phyloP scores from a whole-genome alignment of 92 coral and sea anemone genomes.

The Parazoanthus swiftii region DNA sequence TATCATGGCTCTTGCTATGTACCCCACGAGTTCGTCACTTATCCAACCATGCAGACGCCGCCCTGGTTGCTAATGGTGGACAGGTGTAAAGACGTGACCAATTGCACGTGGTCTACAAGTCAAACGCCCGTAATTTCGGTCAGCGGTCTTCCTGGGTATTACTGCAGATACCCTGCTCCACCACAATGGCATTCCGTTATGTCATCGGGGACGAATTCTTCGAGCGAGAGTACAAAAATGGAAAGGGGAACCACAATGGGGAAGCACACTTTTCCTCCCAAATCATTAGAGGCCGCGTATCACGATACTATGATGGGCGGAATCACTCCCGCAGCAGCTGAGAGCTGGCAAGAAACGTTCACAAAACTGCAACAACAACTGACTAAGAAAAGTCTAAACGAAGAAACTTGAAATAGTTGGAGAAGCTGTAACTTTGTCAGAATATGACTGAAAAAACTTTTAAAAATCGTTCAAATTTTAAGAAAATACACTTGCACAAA shows the following conservation, averaged over 20 bases:
- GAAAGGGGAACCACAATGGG: not conserved
- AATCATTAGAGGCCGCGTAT: not conserved
- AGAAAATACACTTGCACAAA: too few species aligned
- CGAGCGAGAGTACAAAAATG: not conserved
- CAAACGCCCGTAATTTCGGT: not conserved
- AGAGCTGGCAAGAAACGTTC: conserved; percentile 32
- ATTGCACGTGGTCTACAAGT: conserved; percentile 14
- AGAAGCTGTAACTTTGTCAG: too few species aligned
- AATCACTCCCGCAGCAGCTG: not conserved
- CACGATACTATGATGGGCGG: not conserved
- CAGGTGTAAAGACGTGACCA: conserved; percentile 8
- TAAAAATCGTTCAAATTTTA: too few species aligned
- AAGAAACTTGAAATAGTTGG: not conserved
- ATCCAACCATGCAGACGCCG: conserved; percentile 1
- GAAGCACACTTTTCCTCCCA: not conserved
- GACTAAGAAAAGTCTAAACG: not conserved
- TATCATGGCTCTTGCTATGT: not conserved
- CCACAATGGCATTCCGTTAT: not conserved
- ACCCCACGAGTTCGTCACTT: not conserved
- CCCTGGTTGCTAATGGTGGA: not conserved
- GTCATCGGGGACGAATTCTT: not conserved
- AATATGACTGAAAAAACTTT: too few species aligned
- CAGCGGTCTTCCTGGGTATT: not conserved
- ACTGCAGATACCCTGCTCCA: not conserved
- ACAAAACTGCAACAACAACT: conserved; percentile 15